These are phyloP conservation scores for Campoletis raptor DNA, from an alignment of 2,888 invertebrate species.

Conservation along the genomic window DNA sequence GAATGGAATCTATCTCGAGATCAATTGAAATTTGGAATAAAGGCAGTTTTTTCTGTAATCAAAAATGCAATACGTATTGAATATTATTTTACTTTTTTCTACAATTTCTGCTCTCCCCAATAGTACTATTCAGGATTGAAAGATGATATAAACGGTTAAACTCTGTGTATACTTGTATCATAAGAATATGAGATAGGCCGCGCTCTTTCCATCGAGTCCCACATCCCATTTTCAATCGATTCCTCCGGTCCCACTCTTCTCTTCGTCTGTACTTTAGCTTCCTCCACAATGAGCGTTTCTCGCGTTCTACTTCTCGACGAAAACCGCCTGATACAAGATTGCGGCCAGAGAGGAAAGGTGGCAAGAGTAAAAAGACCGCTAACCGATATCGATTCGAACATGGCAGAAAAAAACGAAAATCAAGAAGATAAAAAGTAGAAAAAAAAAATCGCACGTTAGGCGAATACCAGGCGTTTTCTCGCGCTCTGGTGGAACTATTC, in stretches of 20 bases:
- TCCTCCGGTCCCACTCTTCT: slow-evolving; percentile 6
- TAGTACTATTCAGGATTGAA: slow-evolving; percentile 34
- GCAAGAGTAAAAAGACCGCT: slow-evolving; percentile 53
- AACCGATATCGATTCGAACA: slow-evolving; percentile 74
- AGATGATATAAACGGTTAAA: slow-evolving; percentile 71
- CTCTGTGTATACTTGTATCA: slow-evolving; percentile 63
- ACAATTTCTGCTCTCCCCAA: slow-evolving; percentile 6
- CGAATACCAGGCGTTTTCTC: slow-evolving; percentile 70
- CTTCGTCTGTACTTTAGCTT: slow-evolving; percentile 37
- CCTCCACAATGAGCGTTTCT: slow-evolving; percentile 46
- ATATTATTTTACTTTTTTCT: not conserved
- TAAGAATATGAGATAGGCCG: slow-evolving; percentile 47
- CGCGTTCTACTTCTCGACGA: slow-evolving; percentile 60
- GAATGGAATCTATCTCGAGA: not conserved
- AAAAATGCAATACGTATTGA: not conserved
- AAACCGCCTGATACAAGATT: slow-evolving; percentile 51
- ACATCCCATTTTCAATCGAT: slow-evolving; percentile 60
- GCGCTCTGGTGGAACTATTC: slow-evolving; percentile 63
- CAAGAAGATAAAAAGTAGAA: slow-evolving; percentile 9
- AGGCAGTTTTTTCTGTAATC: not conserved
- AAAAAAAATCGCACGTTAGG: slow-evolving; percentile 65
- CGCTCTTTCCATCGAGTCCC: slow-evolving; percentile 42
- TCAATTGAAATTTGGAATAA: not conserved
- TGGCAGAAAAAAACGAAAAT: slow-evolving; percentile 32
- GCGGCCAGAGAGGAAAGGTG: slow-evolving; percentile 19